Evolutionary conservation across 1,140 invertebrate genomes (phyloP).

Genomic region (Euschistus heros): DNA sequence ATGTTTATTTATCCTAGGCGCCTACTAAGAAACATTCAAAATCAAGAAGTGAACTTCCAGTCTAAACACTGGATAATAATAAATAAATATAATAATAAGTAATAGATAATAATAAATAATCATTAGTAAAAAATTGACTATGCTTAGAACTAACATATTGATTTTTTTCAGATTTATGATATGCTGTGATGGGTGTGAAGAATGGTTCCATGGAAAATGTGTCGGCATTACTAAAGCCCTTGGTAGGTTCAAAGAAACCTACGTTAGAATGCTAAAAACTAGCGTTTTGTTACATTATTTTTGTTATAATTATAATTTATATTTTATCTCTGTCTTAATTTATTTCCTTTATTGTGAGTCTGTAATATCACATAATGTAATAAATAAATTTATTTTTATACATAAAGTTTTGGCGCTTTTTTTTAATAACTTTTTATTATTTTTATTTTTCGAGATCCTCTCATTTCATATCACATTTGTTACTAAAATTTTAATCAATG

Average conservation of each 20-base stretch:
- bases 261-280: slow-evolving; percentile 3
- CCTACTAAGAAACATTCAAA: too few species aligned
- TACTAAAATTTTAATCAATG: too few species aligned
- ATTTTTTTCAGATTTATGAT: slow-evolving; percentile 70
- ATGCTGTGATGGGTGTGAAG: slow-evolving; percentile 89
- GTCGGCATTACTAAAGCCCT: slow-evolving; percentile 85
- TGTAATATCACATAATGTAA: neutral
- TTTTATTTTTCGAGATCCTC: neutral
- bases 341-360: neutral
- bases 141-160: neutral
- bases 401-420: neutral
- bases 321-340: neutral
- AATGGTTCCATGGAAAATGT: slow-evolving; percentile 96
- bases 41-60: too few species aligned
- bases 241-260: slow-evolving; percentile 41
- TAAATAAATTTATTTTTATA: slow-evolving; percentile 5
- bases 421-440: neutral
- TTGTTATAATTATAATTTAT: slow-evolving; percentile 12
- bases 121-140: neutral
- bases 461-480: too few species aligned
- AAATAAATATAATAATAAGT: too few species aligned
- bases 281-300: neutral
- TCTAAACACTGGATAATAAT: too few species aligned
- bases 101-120: too few species aligned
- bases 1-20: too few species aligned